phyloP scores from a whole-genome alignment of 2,888 invertebrate species.

The Pristionchus arcanus region DNA sequence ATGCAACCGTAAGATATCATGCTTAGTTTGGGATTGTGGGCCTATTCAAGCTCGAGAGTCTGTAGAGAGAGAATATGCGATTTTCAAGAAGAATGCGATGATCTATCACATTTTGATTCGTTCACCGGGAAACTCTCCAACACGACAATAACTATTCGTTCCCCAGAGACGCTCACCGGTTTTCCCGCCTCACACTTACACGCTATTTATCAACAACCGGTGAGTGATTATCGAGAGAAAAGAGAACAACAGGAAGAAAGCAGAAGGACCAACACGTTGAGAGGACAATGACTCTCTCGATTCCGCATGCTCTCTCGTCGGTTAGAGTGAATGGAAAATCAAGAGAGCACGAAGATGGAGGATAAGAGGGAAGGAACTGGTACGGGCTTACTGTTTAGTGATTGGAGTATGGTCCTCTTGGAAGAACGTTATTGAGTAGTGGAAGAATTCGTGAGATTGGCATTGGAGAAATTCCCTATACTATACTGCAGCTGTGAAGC shows the following conservation, averaged over 20 bases:
- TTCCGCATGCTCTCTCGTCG: not conserved
- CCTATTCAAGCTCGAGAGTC: too few relatives aligned
- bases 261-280: not conserved
- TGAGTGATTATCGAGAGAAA: not conserved
- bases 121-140: too few relatives aligned
- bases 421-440: too few relatives aligned
- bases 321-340: not conserved
- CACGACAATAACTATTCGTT: not conserved
- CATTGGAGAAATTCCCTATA: too few relatives aligned
- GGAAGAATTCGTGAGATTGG: too few relatives aligned
- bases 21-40: too few relatives aligned
- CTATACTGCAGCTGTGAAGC: not conserved
- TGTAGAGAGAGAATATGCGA: too few relatives aligned
- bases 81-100: too few relatives aligned
- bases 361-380: not conserved
- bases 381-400: not conserved
- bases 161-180: not conserved
- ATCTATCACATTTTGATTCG: too few relatives aligned
- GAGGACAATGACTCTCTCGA: not conserved
- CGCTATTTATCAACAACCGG: slow-evolving; percentile 2
- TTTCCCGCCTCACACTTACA: not conserved
- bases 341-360: not conserved
- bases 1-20: too few relatives aligned
- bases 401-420: not conserved
- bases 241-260: slow-evolving; percentile 1